phyloP scores from a whole-genome alignment of 1,140 invertebrate genomes.

The Pachyrhynchus sulphureomaculatus region DNA sequence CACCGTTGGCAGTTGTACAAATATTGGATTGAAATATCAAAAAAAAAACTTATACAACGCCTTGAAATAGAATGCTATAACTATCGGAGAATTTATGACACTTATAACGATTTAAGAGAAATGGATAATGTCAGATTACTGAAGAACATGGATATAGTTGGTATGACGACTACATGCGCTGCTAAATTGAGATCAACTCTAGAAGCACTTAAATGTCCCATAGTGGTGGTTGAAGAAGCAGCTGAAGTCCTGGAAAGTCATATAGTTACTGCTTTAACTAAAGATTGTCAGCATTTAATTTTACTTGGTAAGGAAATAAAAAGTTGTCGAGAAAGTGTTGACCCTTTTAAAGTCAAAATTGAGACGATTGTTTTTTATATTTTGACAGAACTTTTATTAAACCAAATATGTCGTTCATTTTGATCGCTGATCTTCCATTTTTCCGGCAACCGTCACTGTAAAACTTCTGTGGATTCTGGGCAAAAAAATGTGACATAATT shows the following conservation, averaged over 20 bases:
- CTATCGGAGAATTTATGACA: background rate
- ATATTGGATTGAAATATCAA: background rate
- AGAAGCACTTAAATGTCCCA: slow-evolving; percentile 61
- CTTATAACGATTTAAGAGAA: background rate
- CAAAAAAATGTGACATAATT: no score
- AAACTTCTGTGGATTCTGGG: no score
- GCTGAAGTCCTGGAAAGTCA: slow-evolving; percentile 9
- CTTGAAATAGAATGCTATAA: background rate
- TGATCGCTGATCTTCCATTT: no score
- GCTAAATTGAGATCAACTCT: slow-evolving; percentile 65
- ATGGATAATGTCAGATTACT: background rate
- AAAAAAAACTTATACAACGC: background rate
- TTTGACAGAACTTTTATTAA: no score
- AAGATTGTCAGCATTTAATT: slow-evolving; percentile 56
- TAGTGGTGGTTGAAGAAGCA: slow-evolving; percentile 69
- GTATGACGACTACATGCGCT: slow-evolving; percentile 76
- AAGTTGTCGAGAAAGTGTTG: no score
- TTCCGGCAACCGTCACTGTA: no score
- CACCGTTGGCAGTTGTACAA: background rate
- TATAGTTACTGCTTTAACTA: slow-evolving; percentile 16
- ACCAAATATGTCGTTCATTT: no score
- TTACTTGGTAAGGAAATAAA: slow-evolving; percentile 58
- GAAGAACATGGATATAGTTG: slow-evolving; percentile 56
- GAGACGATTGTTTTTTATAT: no score
- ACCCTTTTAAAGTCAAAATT: no score